A percentile compares a stretch with the other conserved stretches of the same genome.
Evolutionary conservation across 2,888 invertebrate genomes (phyloP).

Genomic region (Microctonus brassicae): DNA sequence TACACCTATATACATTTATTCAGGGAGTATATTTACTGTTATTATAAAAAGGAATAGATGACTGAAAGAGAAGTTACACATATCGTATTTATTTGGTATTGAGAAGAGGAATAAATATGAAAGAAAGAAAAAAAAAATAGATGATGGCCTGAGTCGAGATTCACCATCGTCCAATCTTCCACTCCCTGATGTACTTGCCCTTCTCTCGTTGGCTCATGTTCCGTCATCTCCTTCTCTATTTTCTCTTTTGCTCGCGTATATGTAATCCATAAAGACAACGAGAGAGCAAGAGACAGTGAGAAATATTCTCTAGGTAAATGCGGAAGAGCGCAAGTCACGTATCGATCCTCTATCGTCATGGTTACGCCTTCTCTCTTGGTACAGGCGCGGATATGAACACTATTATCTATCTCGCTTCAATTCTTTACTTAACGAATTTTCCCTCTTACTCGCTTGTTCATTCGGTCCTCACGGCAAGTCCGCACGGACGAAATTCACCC

Average conservation of each 20-base stretch:
- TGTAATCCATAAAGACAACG: neutral
- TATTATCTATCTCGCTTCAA: constrained; percentile 27
- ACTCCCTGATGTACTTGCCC: neutral
- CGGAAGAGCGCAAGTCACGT: constrained; percentile 57
- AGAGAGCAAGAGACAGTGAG: neutral
- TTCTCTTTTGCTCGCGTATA: neutral
- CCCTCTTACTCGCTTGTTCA: constrained; percentile 3
- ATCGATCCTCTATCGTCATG: constrained; percentile 67
- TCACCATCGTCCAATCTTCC: neutral
- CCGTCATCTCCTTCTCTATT: neutral
- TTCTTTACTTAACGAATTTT: neutral
- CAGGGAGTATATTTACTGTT: neutral
- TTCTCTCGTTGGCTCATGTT: neutral
- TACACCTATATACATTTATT: too few relatives aligned
- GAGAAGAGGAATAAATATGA: neutral
- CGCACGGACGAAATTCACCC: constrained; percentile 30
- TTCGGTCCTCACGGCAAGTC: constrained; percentile 30
- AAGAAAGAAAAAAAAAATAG: neutral
- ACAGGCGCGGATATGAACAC: constrained; percentile 35
- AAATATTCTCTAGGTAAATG: constrained; percentile 13
- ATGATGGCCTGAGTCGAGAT: neutral
- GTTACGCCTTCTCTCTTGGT: constrained; percentile 55
- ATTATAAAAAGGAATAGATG: neutral
- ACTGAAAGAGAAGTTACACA: neutral
- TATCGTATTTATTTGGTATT: neutral